These are phyloP conservation scores for Lophotriccus pileatus DNA, from an alignment of 2,797 vertebrate genomes.

Conservation along the genomic window DNA sequence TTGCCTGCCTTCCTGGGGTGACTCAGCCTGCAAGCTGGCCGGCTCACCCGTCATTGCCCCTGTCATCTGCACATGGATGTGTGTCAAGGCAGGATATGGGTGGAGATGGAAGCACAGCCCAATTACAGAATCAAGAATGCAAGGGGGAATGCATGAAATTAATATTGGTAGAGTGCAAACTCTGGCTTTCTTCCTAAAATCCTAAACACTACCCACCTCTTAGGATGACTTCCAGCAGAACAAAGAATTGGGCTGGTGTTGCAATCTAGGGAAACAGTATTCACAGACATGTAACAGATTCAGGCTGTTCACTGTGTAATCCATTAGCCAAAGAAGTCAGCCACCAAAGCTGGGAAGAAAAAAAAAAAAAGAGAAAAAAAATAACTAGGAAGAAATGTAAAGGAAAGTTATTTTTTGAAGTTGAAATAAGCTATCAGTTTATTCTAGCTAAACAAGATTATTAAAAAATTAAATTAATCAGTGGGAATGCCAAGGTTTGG, in stretches of 20 bases:
- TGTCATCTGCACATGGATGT: not conserved
- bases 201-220: not conserved
- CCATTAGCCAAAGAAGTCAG: not conserved
- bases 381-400: not conserved
- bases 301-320: not conserved
- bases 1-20: not conserved
- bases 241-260: not conserved
- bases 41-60: not conserved
- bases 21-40: constrained; percentile 2
- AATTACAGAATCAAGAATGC: not conserved
- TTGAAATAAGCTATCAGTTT: not conserved
- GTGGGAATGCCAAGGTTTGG: not conserved
- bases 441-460: not conserved
- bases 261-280: not conserved
- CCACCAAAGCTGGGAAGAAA: not conserved
- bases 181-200: not conserved
- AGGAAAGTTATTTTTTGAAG: not conserved
- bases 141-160: not conserved
- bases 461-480: not conserved
- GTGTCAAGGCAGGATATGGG: constrained; percentile 27
- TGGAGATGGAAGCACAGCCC: not conserved
- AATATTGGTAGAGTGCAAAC: not conserved
- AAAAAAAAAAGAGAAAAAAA: not conserved
- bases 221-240: not conserved
- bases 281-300: not conserved